Evolutionary conservation across 2,888 invertebrate species (phyloP), one percentile per base, ranked within the genome.

Genomic region (Caenorhabditis uteleia): DNA sequence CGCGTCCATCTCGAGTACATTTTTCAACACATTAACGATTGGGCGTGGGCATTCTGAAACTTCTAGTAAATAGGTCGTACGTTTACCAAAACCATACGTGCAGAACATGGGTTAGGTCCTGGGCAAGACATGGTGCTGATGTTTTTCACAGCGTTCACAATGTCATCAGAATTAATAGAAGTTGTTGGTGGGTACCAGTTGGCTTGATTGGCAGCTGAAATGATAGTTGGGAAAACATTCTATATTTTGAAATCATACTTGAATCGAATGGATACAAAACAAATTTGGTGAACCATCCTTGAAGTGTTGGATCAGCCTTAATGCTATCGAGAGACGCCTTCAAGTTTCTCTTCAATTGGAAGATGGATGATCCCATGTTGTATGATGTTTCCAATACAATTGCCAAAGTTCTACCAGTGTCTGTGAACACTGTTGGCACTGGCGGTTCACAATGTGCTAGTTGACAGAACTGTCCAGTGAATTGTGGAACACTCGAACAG

Each of bases 211-310:
- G 46, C 48, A 8, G 66, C 75, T 76, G 47, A 51, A 77, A 26
- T 25, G 10, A 23, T 8, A 14, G 10, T 33, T 8, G 12, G 12
- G 29, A 29, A 29, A 8, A 29, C 29, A 29, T 12, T 29, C 12
- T 29, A n/a, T 34, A 14, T 20, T 31, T 23, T 16, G 6, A 38
- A n/a, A 10, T 27, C 54, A 58, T 64, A 77, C 77, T 51, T 1
- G 75, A 73, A 39, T 78, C 77, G 55, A 78, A 78, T 27, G 78
- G 78, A 61, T 70, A 68, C n/a, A 76, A 61, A 21, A 76, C 58
- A 65, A 53, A 78, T 46, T 71, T 69, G 39, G 34, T 57, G 67
- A 77, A 78, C 78, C 78, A 78, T 39, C 62, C 70, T 40, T 64
- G 36, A 18, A 58, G 57, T 33, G 76, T 68, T 44, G 62, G 57